Percentiles rank a stretch among this genome's conserved stretches.
These are phyloP conservation scores for Solen grandis DNA, from an alignment of 1,140 invertebrate species.

Conservation along the genomic window DNA sequence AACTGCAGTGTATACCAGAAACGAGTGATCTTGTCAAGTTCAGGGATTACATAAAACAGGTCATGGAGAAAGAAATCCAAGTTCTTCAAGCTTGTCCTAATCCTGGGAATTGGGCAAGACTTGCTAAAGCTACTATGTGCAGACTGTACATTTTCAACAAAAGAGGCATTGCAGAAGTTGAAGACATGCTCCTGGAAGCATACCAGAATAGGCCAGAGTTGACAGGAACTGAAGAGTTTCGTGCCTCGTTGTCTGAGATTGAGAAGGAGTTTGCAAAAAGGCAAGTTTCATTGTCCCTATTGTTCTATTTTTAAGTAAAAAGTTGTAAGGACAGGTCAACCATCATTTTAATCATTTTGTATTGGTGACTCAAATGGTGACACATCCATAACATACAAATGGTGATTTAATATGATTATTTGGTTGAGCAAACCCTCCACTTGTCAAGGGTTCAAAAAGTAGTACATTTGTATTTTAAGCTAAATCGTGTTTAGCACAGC, in stretches of 20 bases:
- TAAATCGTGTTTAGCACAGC: no score
- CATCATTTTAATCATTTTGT: no score
- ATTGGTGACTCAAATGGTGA: no score
- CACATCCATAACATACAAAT: no score
- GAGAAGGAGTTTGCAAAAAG: slow-evolving; percentile 28
- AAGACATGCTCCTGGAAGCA: slow-evolving; percentile 17
- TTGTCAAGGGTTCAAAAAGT: no score
- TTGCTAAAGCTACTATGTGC: slow-evolving; percentile 25
- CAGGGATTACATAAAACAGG: slow-evolving; percentile 11
- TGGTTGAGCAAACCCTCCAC: no score
- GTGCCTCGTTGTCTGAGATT: not conserved
- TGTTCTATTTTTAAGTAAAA: no score
- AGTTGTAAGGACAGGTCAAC: no score
- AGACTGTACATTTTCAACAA: slow-evolving; percentile 44
- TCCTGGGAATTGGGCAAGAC: not conserved
- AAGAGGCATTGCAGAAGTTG: slow-evolving; percentile 25
- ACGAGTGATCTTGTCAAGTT: slow-evolving; percentile 29
- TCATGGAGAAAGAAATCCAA: not conserved
- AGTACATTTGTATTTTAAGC: no score
- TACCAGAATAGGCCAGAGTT: slow-evolving; percentile 26
- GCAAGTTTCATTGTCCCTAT: no score
- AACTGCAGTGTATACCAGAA: not conserved
- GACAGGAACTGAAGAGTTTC: slow-evolving; percentile 28
- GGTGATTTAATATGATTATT: no score
- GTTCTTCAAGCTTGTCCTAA: not conserved